Conservation (phyloP, 2,888 invertebrate species). For the Morpho achilles region DNA sequence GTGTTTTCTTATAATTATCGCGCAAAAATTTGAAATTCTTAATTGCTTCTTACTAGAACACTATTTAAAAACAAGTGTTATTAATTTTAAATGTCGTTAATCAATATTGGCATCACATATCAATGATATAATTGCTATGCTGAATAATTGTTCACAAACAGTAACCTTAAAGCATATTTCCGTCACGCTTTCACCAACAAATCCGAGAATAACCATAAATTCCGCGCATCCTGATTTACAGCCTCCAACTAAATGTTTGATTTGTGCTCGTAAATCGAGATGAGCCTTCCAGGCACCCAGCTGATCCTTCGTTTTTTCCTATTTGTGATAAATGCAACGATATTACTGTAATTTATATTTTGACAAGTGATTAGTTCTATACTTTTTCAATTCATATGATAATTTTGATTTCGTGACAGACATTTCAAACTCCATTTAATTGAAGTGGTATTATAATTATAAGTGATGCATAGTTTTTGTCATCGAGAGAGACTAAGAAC, state of each 20-base stretch:
- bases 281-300: conserved; percentile 62
- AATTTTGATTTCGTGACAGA: too few species aligned
- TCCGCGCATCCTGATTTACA: conserved; percentile 70
- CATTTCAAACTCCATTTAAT: too few species aligned
- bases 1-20: too few species aligned
- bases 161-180: conserved; percentile 32
- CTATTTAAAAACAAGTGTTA: too few species aligned
- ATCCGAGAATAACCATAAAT: conserved; percentile 59
- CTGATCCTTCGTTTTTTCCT: conserved; percentile 39
- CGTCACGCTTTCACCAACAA: conserved; percentile 49
- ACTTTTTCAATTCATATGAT: too few species aligned
- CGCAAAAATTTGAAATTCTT: too few species aligned
- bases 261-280: conserved; percentile 76
- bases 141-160: conserved; percentile 23
- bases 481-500: too few species aligned
- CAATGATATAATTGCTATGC: neutral
- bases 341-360: neutral
- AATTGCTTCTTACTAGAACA: too few species aligned
- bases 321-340: neutral
- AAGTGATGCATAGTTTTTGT: too few species aligned
- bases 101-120: neutral
- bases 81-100: too few species aligned
- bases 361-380: too few species aligned
- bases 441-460: too few species aligned
- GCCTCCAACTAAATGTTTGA: conserved; percentile 71